Evolutionary conservation across 2,888 invertebrate genomes (phyloP), one percentile per base, ranked within the genome.

Genomic region (Torymus tubicola): DNA sequence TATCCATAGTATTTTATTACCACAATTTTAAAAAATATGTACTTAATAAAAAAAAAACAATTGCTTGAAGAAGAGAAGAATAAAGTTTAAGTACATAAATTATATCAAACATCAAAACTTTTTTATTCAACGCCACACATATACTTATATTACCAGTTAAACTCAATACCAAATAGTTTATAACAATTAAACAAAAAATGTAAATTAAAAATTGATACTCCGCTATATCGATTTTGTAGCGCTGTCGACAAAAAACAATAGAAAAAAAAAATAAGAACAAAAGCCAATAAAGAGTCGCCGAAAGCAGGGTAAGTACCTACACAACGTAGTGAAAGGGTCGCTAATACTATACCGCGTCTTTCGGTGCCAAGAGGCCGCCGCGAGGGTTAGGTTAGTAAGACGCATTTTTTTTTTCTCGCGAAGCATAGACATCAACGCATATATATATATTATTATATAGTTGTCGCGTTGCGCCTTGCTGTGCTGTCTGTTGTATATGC

Each of bases 1-100:
- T 57, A 75, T 55, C n/a, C 55, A 65, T 57, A 72, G n/a, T 53
- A 64, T 78, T 78, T 63, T 72, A 71, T 61, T 68, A 76, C 18
- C 61, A 2, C 10, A 61, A 70, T 60, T 16, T 50, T 1, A 2
- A 61, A 31, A 21, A 16, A 71, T 52, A 18, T 61, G 50, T 71
- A 61, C 50, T 71, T 61, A 71, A n/a, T 57, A 18, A 12, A 16
- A 60, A n/a, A 60, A 8, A 69, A 76, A 18, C 57, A 77, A 64
- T 65, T 70, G 31, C 60, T 52, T 3, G 72, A 52, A 64, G 57
- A n/a, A 11, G n/a, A 42, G 55, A 76, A 42, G 55, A 76, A 76
- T 76, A 76, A 69, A 76, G 42, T 18, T 64, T 69, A 76, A 18
- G 14, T 76, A 31, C n/a, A 63, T 18, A 31, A n/a, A 42, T 8